Evolutionary conservation across 2,797 vertebrate species (phyloP), one percentile per base, ranked within the genome.

Genomic region (Crossoptilon crossoptilon): DNA sequence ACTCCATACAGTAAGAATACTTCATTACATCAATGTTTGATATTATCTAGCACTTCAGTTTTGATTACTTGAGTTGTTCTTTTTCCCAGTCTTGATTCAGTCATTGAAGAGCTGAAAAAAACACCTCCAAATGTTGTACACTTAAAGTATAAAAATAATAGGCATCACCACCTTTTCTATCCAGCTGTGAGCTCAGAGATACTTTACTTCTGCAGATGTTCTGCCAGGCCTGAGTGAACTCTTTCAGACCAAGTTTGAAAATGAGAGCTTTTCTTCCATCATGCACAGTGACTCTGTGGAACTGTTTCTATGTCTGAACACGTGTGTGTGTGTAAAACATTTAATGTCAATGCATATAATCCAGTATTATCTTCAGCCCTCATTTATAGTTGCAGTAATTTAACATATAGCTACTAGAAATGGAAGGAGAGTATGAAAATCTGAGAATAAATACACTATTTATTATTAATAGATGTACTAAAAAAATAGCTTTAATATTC

Each of bases 401-500:
- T 8, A 84, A 11, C 43, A 72, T 84, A 62, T 48, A 80, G 63
- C 12, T 72, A n/a, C 19, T 78, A 26, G 80, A 89, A 94, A 33
- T 24, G 9, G 29, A 85, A 78, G 23, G 74, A 90, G 22, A 83
- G 39, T 2, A 2, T 55, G n/a, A 37, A 19, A 75, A 21, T 63
- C 29, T 80, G 27, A 59, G 43, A 85, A 75, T 15, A 77, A 90
- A 77, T 77, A 76, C 76, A 64, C 8, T 5, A 41, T 84, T 53
- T 83, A 26, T 86, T 76, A 83, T 43, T 87, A 12, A 9, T 41
- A 60, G 80, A 75, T 27, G 2, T 5, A n/a, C 9, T 63, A 70
- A 87, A 83, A 83, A 87, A 75, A 58, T 55, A 72, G 6, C 31
- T 91, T 83, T 91, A 86, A 80, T 93, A 93, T 70, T 86, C 67